Evolutionary conservation across 2,797 vertebrate species (phyloP), one percentile per base, ranked within the genome.

Genomic region (Coreius guichenoti): DNA sequence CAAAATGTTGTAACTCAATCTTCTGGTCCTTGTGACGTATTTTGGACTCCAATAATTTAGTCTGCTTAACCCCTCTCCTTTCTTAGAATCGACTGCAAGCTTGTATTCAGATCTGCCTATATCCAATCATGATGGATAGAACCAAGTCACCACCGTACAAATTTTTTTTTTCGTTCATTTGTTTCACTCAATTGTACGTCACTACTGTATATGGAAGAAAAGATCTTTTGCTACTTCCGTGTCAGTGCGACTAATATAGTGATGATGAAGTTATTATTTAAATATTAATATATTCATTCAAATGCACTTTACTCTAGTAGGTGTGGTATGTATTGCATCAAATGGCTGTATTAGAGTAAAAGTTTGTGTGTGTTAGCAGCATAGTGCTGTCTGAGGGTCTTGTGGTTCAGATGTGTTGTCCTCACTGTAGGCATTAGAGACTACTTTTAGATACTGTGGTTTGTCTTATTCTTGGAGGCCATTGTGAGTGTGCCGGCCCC

Each of bases 361-460:
- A 11, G 3, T 80, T 33, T 68, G 17, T 80, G 21, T 80, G 63
- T 21, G 19, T 68, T 63, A 51, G 26, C 43, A 21, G n/a, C 78
- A 31, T 29, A 65, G 17, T 4, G 7, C n/a, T 36, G 63, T 68
- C 63, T 33, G 63, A 67, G 29, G 29, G 61, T 67, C 63, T 68
- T 67, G 45, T 16, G 78, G 78, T 67, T 80, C 14, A 63, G 33
- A 11, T 17, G 23, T 77, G 51, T 77, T 39, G 54, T 58, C 54
- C 8, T 58, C 56, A 12, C 31, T 81, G 47, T 12, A 68, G 79
- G 47, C 65, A 70, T 58, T 70, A n/a, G 1, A 78, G 16, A 72
- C 21, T 79, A 47, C 80, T 58, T 68, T 80, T 69, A 82, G 58
- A 81, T 23, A 45, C 58, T 56, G 78, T 65, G 84, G 56, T 69